Conservation (phyloP, 2,113 vertebrate species). For the Natator depressus region DNA sequence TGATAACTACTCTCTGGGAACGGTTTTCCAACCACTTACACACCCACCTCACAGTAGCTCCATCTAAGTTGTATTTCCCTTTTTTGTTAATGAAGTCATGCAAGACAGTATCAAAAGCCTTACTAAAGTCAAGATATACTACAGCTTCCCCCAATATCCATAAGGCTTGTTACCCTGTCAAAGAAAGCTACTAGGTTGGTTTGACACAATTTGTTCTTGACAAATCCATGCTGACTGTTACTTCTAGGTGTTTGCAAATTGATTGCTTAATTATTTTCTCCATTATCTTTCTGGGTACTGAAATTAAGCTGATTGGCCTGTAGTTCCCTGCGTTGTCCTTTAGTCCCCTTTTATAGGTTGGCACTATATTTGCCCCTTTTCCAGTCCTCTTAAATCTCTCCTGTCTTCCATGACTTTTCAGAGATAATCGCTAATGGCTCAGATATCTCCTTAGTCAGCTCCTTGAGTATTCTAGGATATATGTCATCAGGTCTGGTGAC, state of each 20-base stretch:
- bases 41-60: background rate
- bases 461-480: background rate
- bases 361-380: background rate
- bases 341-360: background rate
- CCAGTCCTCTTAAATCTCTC: background rate
- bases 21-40: background rate
- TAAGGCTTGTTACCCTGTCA: background rate
- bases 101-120: background rate
- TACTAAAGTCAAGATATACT: background rate
- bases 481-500: background rate
- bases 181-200: too few relatives aligned
- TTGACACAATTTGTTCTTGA: background rate
- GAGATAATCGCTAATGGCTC: background rate
- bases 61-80: background rate
- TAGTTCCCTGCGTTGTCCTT: background rate
- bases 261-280: background rate
- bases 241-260: background rate
- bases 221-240: background rate
- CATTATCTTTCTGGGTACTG: background rate
- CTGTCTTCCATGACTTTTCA: background rate
- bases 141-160: background rate
- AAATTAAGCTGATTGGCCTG: background rate
- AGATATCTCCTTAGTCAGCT: background rate
- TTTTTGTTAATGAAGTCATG: background rate
- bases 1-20: background rate